Percentiles rank a stretch among this genome's conserved stretches.
These are phyloP conservation scores for Salminus brasiliensis DNA, from an alignment of 2,113 vertebrate species.

Conservation along the genomic window DNA sequence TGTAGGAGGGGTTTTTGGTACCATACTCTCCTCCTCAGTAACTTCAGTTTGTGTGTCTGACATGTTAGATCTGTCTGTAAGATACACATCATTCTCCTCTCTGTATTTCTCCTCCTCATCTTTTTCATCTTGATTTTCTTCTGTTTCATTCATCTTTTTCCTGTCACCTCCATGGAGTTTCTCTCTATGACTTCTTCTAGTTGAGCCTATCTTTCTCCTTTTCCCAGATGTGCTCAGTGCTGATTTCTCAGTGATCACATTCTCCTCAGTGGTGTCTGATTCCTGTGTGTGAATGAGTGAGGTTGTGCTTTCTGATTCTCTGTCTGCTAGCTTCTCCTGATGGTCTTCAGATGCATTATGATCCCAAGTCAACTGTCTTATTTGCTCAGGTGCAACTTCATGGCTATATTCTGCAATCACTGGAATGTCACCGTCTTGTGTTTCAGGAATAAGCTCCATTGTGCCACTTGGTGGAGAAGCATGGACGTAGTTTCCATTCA, in stretches of 20 bases:
- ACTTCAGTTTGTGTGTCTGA: neutral
- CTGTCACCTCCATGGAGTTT: neutral
- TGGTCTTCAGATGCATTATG: neutral
- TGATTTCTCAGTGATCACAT: neutral
- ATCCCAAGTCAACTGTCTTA: neutral
- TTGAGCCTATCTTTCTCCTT: constrained; percentile 43
- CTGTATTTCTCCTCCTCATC: neutral
- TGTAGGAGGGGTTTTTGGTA: neutral
- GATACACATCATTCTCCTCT: neutral
- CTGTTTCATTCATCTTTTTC: neutral
- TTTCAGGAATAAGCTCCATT: neutral
- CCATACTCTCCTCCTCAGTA: neutral
- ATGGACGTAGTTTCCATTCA: neutral
- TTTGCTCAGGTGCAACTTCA: neutral
- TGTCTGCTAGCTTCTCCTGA: neutral
- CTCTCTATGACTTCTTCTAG: constrained; percentile 10
- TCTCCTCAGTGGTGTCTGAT: neutral
- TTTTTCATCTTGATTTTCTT: constrained; percentile 3
- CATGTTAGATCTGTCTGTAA: neutral
- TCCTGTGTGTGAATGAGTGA: neutral
- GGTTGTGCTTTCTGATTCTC: neutral
- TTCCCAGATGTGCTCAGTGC: neutral
- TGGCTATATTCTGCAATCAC: neutral
- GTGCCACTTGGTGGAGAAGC: neutral
- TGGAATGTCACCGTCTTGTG: too few relatives aligned